phyloP scores from a whole-genome alignment of 2,797 vertebrate species.

The Xenops minutus region DNA sequence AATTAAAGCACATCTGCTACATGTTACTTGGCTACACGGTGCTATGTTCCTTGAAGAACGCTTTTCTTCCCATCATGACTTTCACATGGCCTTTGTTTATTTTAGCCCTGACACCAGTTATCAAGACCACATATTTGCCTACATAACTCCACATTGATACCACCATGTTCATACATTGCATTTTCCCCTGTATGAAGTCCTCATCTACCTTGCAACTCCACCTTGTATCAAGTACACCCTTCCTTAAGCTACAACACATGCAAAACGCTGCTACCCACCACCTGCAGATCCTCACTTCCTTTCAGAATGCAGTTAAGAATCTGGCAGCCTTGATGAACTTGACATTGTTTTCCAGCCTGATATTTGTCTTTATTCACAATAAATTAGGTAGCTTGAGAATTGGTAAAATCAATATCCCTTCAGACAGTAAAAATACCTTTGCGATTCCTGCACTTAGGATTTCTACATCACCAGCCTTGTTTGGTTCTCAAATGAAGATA shows the following conservation, averaged over 20 bases:
- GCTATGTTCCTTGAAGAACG: background rate
- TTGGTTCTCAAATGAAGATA: background rate
- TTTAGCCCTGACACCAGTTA: background rate
- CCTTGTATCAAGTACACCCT: background rate
- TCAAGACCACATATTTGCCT: background rate
- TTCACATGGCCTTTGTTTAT: background rate
- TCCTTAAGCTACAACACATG: background rate
- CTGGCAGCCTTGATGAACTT: background rate
- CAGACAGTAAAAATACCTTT: background rate
- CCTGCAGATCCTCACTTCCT: background rate
- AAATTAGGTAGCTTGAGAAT: background rate
- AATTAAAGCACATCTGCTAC: background rate
- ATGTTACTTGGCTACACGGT: accelerated
- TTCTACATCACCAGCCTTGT: background rate
- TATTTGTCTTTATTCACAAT: background rate
- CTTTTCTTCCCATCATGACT: background rate
- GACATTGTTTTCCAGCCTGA: background rate
- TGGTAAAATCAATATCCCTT: background rate
- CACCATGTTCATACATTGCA: background rate
- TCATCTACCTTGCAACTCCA: background rate
- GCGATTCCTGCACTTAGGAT: background rate
- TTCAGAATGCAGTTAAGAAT: background rate
- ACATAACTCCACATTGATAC: background rate
- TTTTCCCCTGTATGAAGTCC: background rate
- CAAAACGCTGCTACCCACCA: background rate